Evolutionary conservation across 2,888 invertebrate genomes (phyloP).

Genomic region (Lepas anatifera): DNA sequence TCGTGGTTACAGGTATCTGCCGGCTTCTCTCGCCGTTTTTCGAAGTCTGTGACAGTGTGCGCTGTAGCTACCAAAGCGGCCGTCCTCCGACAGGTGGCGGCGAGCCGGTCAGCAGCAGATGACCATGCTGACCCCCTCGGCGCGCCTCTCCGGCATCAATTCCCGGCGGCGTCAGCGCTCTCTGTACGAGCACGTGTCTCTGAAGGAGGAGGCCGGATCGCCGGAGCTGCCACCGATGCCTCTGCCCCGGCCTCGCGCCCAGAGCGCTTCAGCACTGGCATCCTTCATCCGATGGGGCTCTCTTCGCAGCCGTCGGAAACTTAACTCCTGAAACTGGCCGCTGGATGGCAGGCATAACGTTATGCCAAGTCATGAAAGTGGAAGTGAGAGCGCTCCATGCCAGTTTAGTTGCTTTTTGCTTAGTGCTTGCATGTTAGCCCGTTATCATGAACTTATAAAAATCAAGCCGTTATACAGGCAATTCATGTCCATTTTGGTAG

Average conservation of each 20-base stretch:
- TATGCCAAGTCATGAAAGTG: too few species aligned
- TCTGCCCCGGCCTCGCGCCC: conserved; percentile 17
- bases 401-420: too few species aligned
- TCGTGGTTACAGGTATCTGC: too few species aligned
- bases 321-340: neutral
- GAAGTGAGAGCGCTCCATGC: too few species aligned
- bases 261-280: conserved; percentile 20
- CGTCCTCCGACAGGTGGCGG: neutral
- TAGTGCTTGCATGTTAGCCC: too few species aligned
- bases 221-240: conserved; percentile 4
- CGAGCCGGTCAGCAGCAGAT: neutral
- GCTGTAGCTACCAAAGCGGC: too few species aligned
- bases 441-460: too few species aligned
- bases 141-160: neutral
- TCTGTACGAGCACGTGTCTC: conserved; percentile 8
- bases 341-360: neutral
- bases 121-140: conserved; percentile 2
- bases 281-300: conserved; percentile 25
- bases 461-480: too few species aligned
- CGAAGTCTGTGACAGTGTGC: too few species aligned
- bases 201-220: conserved; percentile 4
- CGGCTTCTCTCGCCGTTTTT: too few species aligned
- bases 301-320: conserved; percentile 14
- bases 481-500: too few species aligned
- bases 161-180: neutral